Base-by-base conservation (phyloP, 2,113 vertebrate genomes). In the Reinhardtius hippoglossoides region DNA sequence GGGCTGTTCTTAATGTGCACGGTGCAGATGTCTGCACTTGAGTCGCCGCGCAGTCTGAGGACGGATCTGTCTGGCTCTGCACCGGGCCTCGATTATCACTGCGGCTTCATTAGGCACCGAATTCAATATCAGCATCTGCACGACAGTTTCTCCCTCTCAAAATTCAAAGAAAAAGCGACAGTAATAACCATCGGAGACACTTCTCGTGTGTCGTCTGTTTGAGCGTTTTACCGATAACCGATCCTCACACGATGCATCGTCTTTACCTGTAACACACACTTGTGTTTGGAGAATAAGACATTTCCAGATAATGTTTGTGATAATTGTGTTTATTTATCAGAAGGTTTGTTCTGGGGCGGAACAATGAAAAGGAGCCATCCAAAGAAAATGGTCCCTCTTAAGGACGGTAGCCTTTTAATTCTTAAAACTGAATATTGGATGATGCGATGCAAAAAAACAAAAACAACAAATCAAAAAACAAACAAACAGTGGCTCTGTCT, bases 1-100 rank as follows among this genome's bases (percentile, higher is more conserved):
- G 87, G 84, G 84, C 87, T 80, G 78, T 72, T 82, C 75, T 82
- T 87, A 89, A 88, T 90, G 91, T 84, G 75, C 71, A 69, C 10
- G 7, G 52, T 86, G 86, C 86, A 90, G 88, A 91, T 88, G 87
- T 86, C 87, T 84, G 74, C 82, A 82, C 81, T 88, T 55, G 76
- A 90, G 77, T 77, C 71, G 76, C 80, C 71, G 76, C 80, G 83
- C 80, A 81, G 84, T 88, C 83, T 88, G 85, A 89, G 83, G 2
- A 86, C 83, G 72, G 85, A 91, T 86, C 85, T 85, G 84, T 83
- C 86, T 87, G 81, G 16, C 35, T 82, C 78, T 66, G 77, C 81
- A 86, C 81, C 80, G 82, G 31, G 78, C 60, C 60, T 54, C 78
- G 14, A 16, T 83, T 72, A 78, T 86, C 82, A 67, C 81, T 72